Evolutionary conservation across 2,113 vertebrate species (phyloP), one percentile per base, ranked within the genome.

Genomic region (Prunella fulvescens): DNA sequence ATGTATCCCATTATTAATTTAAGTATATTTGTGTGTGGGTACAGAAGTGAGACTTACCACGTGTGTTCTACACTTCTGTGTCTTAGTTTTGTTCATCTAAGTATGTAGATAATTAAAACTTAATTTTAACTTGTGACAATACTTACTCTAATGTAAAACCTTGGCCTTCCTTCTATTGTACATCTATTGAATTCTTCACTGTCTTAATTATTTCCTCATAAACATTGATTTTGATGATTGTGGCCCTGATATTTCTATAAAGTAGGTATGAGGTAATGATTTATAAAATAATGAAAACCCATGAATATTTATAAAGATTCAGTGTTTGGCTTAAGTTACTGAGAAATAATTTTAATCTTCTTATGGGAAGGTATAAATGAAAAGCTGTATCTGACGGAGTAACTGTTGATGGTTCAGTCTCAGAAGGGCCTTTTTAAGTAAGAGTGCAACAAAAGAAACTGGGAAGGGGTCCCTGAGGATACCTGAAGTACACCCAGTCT

Each of bases 101-200:
- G 44, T 62, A 37, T 1, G 10, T 37, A 50, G 51, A 23, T 62
- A 77, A 47, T 37, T 58, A 42, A 80, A 86, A 29, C 3, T 35
- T 47, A 45, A 24, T 28, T 57, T 53, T 64, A 70, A n/a, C 9
- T 71, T 64, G 8, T 25, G 33, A 40, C 20, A 87, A 7, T 57
- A 20, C n/a, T 81, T 42, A 9, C 10, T 89, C 44, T 56, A 47
- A n/a, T 56, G 10, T 42, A 64, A 83, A 69, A 40, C 6, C 25
- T 69, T 39, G 5, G 10, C 24, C 2, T 42, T 45, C 40, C 12
- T 45, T 58, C 18, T 4, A 4, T 14, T 1, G 0, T 18, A 2
- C 0, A n/a, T 13, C 11, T 39, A 12, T 26, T 35, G 20, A 80
- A 22, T 29, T 53, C 14, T 48, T 94, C 20, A 47, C 16, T 42